A percentile compares a stretch with the other conserved stretches of the same genome.
Conservation (phyloP, 2,113 vertebrate genomes). For the Centropus unirufus region DNA sequence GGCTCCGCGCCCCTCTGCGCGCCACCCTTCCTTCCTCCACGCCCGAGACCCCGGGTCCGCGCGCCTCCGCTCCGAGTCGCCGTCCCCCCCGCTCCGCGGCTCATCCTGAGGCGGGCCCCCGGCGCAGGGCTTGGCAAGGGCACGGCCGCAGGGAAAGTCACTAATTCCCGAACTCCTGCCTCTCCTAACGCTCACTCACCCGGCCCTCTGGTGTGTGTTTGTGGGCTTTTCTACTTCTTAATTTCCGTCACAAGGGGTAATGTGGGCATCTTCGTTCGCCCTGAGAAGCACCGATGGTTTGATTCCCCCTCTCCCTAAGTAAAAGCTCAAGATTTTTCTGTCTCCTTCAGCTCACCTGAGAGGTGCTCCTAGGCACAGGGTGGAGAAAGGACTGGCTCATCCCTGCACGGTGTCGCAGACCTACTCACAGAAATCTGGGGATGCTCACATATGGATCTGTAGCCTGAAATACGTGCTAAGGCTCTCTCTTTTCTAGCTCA, state of each 20-base stretch:
- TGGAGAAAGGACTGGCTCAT: background rate
- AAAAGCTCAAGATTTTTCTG: background rate
- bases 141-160: background rate
- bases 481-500: background rate
- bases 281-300: background rate
- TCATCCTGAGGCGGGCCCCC: background rate
- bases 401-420: background rate
- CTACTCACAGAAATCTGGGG: background rate
- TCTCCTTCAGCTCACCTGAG: background rate
- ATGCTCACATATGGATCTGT: background rate
- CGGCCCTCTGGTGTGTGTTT: rapidly evolving
- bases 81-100: background rate
- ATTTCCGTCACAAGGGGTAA: background rate
- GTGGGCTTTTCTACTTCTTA: background rate
- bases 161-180: background rate
- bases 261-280: background rate
- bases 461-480: background rate
- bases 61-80: background rate
- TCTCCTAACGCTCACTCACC: rapidly evolving
- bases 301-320: background rate
- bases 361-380: background rate
- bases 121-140: background rate
- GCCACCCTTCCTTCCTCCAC: too few relatives aligned
- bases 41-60: too few relatives aligned
- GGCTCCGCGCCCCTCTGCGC: background rate